Conservation (phyloP, 2,888 invertebrate species). For the Lordiphosa fenestrarum region DNA sequence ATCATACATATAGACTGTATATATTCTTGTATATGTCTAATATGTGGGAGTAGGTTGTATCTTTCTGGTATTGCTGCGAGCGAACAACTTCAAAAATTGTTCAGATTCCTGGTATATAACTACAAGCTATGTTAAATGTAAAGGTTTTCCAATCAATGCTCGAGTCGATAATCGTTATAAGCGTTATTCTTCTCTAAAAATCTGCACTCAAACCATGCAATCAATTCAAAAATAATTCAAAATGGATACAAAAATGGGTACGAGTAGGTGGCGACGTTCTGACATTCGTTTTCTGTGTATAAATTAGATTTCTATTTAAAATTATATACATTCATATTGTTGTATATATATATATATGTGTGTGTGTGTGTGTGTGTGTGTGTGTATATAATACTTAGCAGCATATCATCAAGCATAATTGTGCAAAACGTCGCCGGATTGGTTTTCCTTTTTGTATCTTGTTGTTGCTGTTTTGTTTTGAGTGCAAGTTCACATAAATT, state of each 20-base stretch:
- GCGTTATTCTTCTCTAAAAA: no score
- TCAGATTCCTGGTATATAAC: conserved; percentile 6
- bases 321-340: conserved; percentile 57
- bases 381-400: conserved; percentile 19
- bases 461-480: conserved; percentile 20
- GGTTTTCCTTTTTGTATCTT: conserved; percentile 7
- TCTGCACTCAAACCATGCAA: no score
- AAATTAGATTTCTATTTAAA: conserved; percentile 59
- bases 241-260: conserved; percentile 63
- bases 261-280: conserved; percentile 64
- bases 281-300: conserved; percentile 39
- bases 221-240: conserved; percentile 49
- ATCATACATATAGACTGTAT: no score
- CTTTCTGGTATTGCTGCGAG: no score
- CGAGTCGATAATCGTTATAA: no score
- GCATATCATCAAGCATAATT: conserved; percentile 32
- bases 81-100: no score
- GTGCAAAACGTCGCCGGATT: conserved; percentile 41
- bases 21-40: no score
- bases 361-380: conserved; percentile 7
- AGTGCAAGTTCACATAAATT: conserved; percentile 70
- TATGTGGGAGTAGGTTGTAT: no score
- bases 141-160: conserved; percentile 4
- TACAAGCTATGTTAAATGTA: conserved; percentile 9
- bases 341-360: conserved; percentile 20